phyloP scores from a whole-genome alignment of 2,113 vertebrate genomes.

The Danio rerio region GRCz12tu NC_133192.1:58998501-58999000 shows the following conservation, averaged over 20 bases:
- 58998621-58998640: conserved; percentile 67
- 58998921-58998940: background rate
- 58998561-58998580: conserved; percentile 92
- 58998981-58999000: conserved; percentile 11
- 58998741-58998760: conserved; percentile 87
- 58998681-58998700: background rate
- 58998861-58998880: conserved; percentile 92
- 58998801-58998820: conserved; percentile 98
- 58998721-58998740: no score
- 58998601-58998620: conserved; percentile 72
- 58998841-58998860: conserved; percentile 99
- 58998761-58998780: conserved; percentile 99
- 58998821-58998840: conserved; percentile 97
- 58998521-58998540: conserved; percentile 85
- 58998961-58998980: background rate
- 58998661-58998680: background rate
- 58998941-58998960: background rate
- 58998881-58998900: conserved; percentile 54
- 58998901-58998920: background rate
- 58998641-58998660: conserved; percentile 46
- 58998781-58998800: conserved; percentile 99
- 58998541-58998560: conserved; percentile 93
- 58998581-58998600: conserved; percentile 86
- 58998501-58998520: conserved; percentile 67
- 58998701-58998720: background rate